Evolutionary conservation across 2,113 vertebrate genomes (phyloP).

Genomic region (Dasypus novemcinctus): DNA sequence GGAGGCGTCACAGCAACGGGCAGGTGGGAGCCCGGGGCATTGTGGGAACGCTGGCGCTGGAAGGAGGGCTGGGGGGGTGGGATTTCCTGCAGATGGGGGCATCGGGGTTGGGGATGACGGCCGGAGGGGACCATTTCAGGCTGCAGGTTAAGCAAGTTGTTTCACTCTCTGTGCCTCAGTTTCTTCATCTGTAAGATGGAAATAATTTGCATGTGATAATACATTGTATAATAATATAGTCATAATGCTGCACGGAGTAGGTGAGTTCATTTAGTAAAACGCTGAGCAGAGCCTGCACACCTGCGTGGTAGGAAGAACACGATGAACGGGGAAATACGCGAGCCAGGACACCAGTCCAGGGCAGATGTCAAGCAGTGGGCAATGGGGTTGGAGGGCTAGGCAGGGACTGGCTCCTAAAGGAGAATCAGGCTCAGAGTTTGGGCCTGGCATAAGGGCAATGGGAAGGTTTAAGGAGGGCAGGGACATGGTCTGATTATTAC

Average conservation of each 20-base stretch:
- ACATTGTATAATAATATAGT: no score
- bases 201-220: no score
- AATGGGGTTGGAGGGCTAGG: not conserved
- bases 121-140: not conserved
- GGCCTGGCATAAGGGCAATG: not conserved
- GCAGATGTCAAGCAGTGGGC: not conserved
- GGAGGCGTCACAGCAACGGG: not conserved
- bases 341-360: not conserved
- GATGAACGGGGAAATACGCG: accelerated
- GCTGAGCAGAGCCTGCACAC: not conserved
- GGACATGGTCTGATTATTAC: not conserved
- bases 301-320: not conserved
- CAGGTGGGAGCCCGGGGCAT: accelerated
- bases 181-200: not conserved
- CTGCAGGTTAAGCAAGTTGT: not conserved
- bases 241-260: not conserved
- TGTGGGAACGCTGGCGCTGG: accelerated
- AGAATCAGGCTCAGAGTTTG: not conserved
- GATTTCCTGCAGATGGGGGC: not conserved
- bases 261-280: not conserved
- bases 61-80: no score
- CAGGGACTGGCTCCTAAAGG: not conserved
- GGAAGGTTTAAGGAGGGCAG: not conserved
- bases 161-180: not conserved
- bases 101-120: not conserved